Percentiles rank a stretch among this genome's conserved stretches.
Evolutionary conservation across 2,797 vertebrate genomes (phyloP).

Genomic region (Halcyon badia): DNA sequence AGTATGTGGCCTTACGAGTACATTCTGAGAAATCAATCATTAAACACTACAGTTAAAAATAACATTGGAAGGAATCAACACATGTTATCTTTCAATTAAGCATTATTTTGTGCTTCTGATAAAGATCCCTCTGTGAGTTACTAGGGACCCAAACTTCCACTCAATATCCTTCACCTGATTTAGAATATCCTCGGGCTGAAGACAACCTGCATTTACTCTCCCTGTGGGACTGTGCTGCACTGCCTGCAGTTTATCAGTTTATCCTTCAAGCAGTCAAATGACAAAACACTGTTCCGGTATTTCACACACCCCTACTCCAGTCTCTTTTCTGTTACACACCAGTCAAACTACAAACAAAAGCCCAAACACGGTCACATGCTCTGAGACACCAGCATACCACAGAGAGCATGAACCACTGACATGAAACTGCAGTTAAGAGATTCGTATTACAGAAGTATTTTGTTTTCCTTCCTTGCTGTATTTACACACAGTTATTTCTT

Average conservation of each 20-base stretch:
- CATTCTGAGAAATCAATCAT: background rate
- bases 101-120: background rate
- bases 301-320: background rate
- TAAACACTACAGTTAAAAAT: background rate
- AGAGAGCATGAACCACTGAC: background rate
- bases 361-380: background rate
- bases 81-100: background rate
- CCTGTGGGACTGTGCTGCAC: background rate
- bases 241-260: background rate
- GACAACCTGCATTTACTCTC: background rate
- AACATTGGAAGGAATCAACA: background rate
- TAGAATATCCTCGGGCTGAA: background rate
- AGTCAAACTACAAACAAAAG: background rate
- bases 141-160: background rate
- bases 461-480: background rate
- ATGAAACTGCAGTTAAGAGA: background rate
- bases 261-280: background rate
- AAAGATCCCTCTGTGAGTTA: background rate
- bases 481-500: background rate
- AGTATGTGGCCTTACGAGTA: background rate
- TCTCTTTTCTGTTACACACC: background rate
- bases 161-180: background rate
- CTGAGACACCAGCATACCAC: background rate
- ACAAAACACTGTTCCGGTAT: background rate
- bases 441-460: background rate